Base-by-base conservation (phyloP, 2,888 invertebrate species). In the Hypselothyrea guttata region DNA sequence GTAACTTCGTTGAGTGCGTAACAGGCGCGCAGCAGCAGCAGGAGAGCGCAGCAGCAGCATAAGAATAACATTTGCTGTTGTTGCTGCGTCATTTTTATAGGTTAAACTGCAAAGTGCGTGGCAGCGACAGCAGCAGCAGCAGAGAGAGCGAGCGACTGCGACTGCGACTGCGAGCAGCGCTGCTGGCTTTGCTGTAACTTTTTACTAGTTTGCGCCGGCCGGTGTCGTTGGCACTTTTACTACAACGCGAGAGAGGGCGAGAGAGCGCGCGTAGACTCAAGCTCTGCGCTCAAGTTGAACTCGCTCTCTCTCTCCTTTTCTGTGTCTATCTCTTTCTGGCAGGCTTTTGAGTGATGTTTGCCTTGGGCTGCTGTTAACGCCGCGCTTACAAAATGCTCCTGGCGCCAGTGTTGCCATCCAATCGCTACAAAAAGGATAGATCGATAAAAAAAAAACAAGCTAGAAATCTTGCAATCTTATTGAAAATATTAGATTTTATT, bases 181-280 rank as follows among this genome's bases (percentile, higher is more conserved):
- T 44, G 34, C 46, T n/a, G 51, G 51, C 61, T 48, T 56, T 37
- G 27, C 33, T 44, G 53, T 49, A 61, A 53, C 75, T 63, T 37
- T 77, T 77, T 77, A 84, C 85, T 75, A 74, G 83, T 74, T 84
- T 79, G 68, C 82, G 78, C 78, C 78, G 78, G 78, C 78, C 78
- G 78, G 78, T 84, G 78, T 78, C 85, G 83, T 79, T 78, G 78
- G 54, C 83, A 67, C n/a, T 46, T 61, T 57, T 44, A 40, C 52
- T 53, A 16, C 34, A 15, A 12, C 12, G 11, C 3, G 13, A 45
- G 12, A 48, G 45, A 28, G 35, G 47, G 45, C 42, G 49, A 62
- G 30, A 47, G 56, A 59, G n/a, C 28, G 37, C 16, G 28, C 15
- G 33, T 33, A 35, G n/a, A n/a, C n/a, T n/a, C n/a, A n/a, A n/a